Conservation (phyloP, 2,113 vertebrate genomes). For the Nesogale talazaci region DNA sequence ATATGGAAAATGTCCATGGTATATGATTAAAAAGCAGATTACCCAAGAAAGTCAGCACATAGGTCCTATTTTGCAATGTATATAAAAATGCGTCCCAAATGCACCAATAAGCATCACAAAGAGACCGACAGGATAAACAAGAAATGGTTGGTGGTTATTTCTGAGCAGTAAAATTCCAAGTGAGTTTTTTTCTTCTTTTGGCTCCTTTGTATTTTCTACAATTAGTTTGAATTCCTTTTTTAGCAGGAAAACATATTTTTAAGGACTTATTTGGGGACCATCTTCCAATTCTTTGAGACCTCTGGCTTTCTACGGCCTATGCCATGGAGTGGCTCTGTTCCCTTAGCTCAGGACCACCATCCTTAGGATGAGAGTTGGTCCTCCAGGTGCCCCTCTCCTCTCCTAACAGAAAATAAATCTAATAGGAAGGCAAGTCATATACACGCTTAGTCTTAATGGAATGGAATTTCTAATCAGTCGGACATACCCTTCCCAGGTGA, state of each 20-base stretch:
- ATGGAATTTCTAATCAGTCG: background rate
- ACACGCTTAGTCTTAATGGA: no score
- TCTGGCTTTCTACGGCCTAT: background rate
- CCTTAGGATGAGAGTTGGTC: background rate
- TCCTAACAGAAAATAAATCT: background rate
- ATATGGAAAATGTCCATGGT: background rate
- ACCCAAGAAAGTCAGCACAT: slow-evolving; percentile 13
- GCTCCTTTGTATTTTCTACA: slow-evolving; percentile 64
- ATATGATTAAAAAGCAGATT: background rate
- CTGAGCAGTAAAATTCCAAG: slow-evolving; percentile 63
- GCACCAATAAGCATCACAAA: slow-evolving; percentile 53
- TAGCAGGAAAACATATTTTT: slow-evolving; percentile 50
- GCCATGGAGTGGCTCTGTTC: background rate
- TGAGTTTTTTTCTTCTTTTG: slow-evolving; percentile 59
- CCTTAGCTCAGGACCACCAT: background rate
- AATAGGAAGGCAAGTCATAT: background rate
- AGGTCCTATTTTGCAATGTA: background rate
- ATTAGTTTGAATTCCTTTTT: slow-evolving; percentile 66
- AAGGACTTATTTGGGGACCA: slow-evolving; percentile 22
- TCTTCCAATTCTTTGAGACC: slow-evolving; percentile 41
- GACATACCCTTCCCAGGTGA: background rate
- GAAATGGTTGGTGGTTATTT: slow-evolving; percentile 65
- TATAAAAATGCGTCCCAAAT: slow-evolving; percentile 42
- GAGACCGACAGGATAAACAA: slow-evolving; percentile 70
- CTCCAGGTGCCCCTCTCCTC: background rate